phyloP scores from a whole-genome alignment of 2,797 vertebrate genomes.

The Alfaro cultratus region DNA sequence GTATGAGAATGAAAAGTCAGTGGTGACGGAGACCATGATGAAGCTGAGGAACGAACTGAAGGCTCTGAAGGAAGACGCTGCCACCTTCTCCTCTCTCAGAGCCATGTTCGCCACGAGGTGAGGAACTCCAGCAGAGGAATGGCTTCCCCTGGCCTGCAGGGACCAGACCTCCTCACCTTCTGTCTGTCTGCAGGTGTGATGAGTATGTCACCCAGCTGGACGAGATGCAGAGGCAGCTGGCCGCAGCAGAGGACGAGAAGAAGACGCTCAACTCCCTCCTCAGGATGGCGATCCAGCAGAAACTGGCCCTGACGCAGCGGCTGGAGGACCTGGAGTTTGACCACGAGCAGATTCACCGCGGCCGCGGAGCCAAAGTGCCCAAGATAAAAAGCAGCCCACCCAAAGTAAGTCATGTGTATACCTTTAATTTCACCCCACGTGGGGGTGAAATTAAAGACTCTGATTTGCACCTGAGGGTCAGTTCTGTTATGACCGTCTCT shows the following conservation, averaged over 20 bases:
- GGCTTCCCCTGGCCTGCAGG: neutral
- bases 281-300: constrained; percentile 99
- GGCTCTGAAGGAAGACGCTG: constrained; percentile 97
- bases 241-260: constrained; percentile 99
- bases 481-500: neutral
- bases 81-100: constrained; percentile 97
- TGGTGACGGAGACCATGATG: constrained; percentile 99
- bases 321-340: constrained; percentile 99
- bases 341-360: constrained; percentile 92
- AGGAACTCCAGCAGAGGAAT: constrained; percentile 11
- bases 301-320: constrained; percentile 95
- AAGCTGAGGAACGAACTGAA: constrained; percentile 97
- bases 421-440: neutral
- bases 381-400: constrained; percentile 94
- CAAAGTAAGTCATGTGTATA: constrained; percentile 93
- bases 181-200: constrained; percentile 85
- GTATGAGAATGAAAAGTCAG: constrained; percentile 96
- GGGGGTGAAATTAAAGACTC: neutral
- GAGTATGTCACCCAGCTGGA: constrained; percentile 97
- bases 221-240: constrained; percentile 98
- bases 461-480: neutral
- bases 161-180: neutral
- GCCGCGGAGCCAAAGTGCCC: constrained; percentile 91
- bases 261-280: constrained; percentile 98
- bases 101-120: constrained; percentile 99